Evolutionary conservation across 2,888 invertebrate genomes (phyloP).

Genomic region (Andrena marginata): DNA sequence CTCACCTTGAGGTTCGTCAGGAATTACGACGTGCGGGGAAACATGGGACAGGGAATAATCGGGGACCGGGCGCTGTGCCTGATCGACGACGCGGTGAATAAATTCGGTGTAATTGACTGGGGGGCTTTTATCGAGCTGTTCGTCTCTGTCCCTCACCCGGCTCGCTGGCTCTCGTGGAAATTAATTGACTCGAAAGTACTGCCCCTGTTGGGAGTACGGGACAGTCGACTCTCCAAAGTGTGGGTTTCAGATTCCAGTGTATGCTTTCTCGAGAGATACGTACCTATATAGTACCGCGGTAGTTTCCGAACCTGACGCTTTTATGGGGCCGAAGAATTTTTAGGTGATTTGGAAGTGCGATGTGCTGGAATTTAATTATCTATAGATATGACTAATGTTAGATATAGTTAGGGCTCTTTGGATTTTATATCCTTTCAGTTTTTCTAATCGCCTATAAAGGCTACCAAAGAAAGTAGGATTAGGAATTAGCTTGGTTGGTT

Average conservation of each 20-base stretch:
- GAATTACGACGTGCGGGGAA: slow-evolving; percentile 62
- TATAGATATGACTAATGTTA: too few species aligned
- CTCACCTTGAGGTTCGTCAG: slow-evolving; percentile 47
- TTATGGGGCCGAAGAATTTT: background rate
- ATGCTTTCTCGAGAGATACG: background rate
- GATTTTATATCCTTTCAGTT: too few species aligned
- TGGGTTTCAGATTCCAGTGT: background rate
- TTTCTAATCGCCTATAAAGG: too few species aligned
- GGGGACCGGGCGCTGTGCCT: slow-evolving; percentile 34
- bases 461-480: too few species aligned
- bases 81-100: slow-evolving; percentile 60
- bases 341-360: too few species aligned
- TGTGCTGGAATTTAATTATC: too few species aligned
- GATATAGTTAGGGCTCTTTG: too few species aligned
- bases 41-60: slow-evolving; percentile 47
- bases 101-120: slow-evolving; percentile 64
- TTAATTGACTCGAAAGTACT: slow-evolving; percentile 49
- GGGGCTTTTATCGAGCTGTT: slow-evolving; percentile 45
- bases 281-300: background rate
- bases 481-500: too few species aligned
- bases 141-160: slow-evolving; percentile 12
- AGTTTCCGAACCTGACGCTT: background rate
- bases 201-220: slow-evolving; percentile 11
- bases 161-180: slow-evolving; percentile 23
- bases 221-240: slow-evolving; percentile 12